These are phyloP conservation scores for Ischnura elegans DNA, from an alignment of 2,888 invertebrate species.

Conservation along the genomic window DNA sequence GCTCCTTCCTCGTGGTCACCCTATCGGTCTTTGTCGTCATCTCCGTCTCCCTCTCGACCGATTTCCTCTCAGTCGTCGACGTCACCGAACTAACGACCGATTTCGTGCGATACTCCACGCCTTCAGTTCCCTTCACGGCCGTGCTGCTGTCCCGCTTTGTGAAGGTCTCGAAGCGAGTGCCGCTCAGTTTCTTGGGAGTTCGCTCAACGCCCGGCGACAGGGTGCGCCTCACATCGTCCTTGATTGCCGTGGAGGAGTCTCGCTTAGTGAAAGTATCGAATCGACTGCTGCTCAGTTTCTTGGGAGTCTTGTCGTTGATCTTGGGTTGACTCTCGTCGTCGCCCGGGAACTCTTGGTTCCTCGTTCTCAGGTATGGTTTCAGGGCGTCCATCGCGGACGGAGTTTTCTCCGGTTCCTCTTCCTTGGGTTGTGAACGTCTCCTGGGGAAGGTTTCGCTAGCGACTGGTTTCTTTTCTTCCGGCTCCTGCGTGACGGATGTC, in stretches of 20 bases:
- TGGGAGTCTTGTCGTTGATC: conserved; percentile 37
- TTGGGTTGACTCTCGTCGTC: not conserved
- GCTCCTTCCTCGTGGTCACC: not conserved
- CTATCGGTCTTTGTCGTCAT: not conserved
- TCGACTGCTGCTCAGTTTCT: conserved; percentile 49
- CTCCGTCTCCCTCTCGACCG: conserved; percentile 19
- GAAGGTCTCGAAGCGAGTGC: conserved; percentile 57
- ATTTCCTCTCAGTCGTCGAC: conserved; percentile 66
- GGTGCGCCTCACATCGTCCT: not conserved
- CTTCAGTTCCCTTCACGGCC: conserved; percentile 32
- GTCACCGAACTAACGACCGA: conserved; percentile 71
- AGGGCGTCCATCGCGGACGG: conserved; percentile 8
- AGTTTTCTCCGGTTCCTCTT: conserved; percentile 34
- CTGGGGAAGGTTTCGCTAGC: conserved; percentile 41
- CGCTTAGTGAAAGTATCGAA: conserved; percentile 59
- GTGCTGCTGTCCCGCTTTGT: conserved; percentile 45
- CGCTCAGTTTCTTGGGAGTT: conserved; percentile 48
- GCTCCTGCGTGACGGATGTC: not conserved
- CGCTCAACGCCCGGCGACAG: not conserved
- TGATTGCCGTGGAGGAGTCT: conserved; percentile 16
- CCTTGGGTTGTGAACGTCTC: conserved; percentile 43
- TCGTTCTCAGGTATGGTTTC: conserved; percentile 46
- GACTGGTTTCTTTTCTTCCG: not conserved
- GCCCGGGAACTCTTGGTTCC: conserved; percentile 21
- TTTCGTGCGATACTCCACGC: not conserved